These are phyloP conservation scores for Cecidostiba fungosa DNA, from an alignment of 2,888 invertebrate species.

Conservation along the genomic window DNA sequence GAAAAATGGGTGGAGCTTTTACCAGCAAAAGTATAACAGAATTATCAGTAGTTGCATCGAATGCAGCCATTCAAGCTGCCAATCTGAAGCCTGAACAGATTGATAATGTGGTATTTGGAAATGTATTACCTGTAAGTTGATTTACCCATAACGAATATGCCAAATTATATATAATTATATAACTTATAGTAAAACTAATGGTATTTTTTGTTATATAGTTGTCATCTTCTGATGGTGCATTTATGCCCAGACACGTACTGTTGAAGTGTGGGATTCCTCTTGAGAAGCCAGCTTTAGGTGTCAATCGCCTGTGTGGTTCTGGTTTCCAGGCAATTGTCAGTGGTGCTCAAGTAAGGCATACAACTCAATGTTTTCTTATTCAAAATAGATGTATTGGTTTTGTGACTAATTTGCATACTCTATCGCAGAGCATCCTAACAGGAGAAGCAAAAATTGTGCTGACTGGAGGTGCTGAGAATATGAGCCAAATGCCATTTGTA, in stretches of 20 bases:
- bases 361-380: background rate
- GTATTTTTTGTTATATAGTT: constrained; percentile 59
- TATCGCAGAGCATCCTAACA: constrained; percentile 89
- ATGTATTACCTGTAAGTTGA: constrained; percentile 89
- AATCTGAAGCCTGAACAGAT: constrained; percentile 92
- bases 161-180: background rate
- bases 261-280: constrained; percentile 92
- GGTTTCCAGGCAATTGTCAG: constrained; percentile 97
- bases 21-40: constrained; percentile 88
- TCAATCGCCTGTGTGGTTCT: constrained; percentile 98
- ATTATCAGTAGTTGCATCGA: constrained; percentile 90
- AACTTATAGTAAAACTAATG: background rate
- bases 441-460: constrained; percentile 93
- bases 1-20: constrained; percentile 94
- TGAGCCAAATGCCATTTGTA: constrained; percentile 95
- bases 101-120: constrained; percentile 94
- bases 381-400: background rate
- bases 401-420: background rate
- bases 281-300: constrained; percentile 91
- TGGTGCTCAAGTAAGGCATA: constrained; percentile 88
- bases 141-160: background rate
- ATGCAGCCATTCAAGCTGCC: constrained; percentile 89
- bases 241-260: constrained; percentile 93
- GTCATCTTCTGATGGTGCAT: constrained; percentile 89
- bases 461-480: constrained; percentile 96